Evolutionary conservation across 2,113 vertebrate species (phyloP).

Genomic region (Rhinichthys klamathensis): DNA sequence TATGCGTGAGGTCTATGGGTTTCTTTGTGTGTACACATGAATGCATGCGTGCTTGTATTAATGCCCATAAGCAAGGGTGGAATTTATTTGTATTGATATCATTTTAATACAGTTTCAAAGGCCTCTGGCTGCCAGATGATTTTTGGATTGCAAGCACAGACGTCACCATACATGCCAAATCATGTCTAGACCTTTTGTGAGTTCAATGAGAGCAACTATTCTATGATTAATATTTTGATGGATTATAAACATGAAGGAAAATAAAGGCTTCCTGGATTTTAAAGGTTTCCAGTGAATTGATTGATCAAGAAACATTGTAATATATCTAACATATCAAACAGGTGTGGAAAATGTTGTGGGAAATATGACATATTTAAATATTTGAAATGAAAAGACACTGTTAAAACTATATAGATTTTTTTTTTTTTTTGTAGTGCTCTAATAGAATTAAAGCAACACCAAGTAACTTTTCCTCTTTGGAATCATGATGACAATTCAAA

Average conservation of each 20-base stretch:
- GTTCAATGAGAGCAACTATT: neutral
- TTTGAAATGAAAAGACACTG: no score
- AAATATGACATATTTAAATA: neutral
- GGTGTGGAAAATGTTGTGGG: neutral
- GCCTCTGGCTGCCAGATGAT: neutral
- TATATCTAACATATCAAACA: neutral
- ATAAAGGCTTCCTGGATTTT: neutral
- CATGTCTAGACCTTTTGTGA: constrained; percentile 12
- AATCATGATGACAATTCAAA: no score
- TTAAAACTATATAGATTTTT: no score
- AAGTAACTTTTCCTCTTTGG: no score
- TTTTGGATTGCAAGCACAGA: neutral
- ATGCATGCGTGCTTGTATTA: neutral
- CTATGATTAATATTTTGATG: constrained; percentile 3
- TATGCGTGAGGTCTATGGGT: neutral
- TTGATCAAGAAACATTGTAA: neutral
- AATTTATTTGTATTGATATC: neutral
- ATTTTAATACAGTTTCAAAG: neutral
- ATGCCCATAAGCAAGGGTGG: constrained; percentile 4
- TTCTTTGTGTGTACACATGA: neutral
- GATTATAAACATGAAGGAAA: neutral
- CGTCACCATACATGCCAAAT: neutral
- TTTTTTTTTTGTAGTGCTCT: no score
- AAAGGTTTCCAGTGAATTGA: neutral
- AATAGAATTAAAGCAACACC: no score